Conservation (phyloP, 1,140 invertebrate species). For the Caenorhabditis remanei region DNA sequence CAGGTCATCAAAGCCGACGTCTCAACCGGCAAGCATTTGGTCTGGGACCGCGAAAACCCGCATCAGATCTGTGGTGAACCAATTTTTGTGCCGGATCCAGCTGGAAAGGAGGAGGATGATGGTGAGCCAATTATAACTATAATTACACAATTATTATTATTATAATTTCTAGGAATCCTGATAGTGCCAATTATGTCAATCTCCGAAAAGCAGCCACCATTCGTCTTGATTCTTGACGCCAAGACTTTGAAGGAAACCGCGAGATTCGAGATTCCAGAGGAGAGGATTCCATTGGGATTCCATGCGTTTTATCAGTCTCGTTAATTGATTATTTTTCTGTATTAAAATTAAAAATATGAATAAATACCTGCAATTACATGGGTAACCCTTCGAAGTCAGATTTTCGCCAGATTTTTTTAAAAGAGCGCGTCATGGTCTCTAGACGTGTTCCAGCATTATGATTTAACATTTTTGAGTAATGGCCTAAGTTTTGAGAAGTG, state of each 20-base stretch:
- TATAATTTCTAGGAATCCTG: slow-evolving; percentile 25
- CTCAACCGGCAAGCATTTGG: slow-evolving; percentile 17
- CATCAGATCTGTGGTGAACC: slow-evolving; percentile 72
- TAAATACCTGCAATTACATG: no score
- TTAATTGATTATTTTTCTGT: no score
- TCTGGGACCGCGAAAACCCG: slow-evolving; percentile 69
- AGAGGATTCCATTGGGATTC: slow-evolving; percentile 62
- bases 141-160: slow-evolving; percentile 2
- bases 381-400: no score
- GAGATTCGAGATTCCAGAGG: slow-evolving; percentile 51
- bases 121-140: slow-evolving; percentile 59
- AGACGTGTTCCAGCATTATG: no score
- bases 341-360: no score
- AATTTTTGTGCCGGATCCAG: slow-evolving; percentile 72
- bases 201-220: slow-evolving; percentile 36
- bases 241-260: slow-evolving; percentile 52
- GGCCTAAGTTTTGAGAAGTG: no score
- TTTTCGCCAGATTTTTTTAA: no score
- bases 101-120: slow-evolving; percentile 73
- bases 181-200: slow-evolving; percentile 60
- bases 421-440: no score
- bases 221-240: slow-evolving; percentile 60
- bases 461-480: no score
- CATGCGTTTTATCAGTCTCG: slow-evolving; percentile 48
- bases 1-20: slow-evolving; percentile 65